Evolutionary conservation across 2,113 vertebrate genomes (phyloP).

Genomic region (Podiceps cristatus): DNA sequence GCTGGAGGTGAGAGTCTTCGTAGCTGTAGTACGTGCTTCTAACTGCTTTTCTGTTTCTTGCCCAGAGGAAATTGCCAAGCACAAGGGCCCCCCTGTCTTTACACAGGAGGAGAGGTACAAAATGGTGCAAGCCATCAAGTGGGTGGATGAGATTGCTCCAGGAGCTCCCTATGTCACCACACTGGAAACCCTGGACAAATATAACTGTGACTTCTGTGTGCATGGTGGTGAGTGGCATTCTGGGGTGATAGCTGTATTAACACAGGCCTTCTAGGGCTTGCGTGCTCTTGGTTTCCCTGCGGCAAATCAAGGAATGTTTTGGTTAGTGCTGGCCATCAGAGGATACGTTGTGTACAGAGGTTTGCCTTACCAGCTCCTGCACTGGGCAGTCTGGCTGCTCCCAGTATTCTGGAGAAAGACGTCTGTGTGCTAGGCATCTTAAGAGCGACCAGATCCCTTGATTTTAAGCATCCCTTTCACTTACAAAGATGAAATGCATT

Average conservation of each 20-base stretch:
- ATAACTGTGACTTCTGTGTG: slow-evolving; percentile 95
- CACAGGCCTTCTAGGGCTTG: fast-evolving
- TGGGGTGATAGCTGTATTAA: background rate
- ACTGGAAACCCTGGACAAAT: slow-evolving; percentile 92
- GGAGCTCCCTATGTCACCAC: slow-evolving; percentile 96
- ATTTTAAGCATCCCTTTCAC: background rate
- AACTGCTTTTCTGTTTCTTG: background rate
- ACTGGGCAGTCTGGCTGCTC: background rate
- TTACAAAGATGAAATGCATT: background rate
- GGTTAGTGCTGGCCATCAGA: fast-evolving
- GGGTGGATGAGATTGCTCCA: slow-evolving; percentile 96
- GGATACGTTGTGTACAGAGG: fast-evolving
- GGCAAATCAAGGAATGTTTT: fast-evolving
- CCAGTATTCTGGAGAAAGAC: background rate
- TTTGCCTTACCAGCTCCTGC: background rate
- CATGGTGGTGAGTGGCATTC: slow-evolving; percentile 88
- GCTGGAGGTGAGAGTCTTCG: background rate
- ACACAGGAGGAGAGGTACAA: slow-evolving; percentile 95
- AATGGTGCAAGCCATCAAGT: slow-evolving; percentile 98
- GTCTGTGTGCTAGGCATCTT: too few relatives aligned
- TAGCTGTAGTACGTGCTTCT: background rate
- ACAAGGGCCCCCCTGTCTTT: slow-evolving; percentile 97
- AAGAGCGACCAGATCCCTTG: background rate
- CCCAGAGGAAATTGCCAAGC: slow-evolving; percentile 93
- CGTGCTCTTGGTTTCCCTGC: background rate